Conservation (phyloP, 2,888 invertebrate genomes). For the Malacosoma neustria region DNA sequence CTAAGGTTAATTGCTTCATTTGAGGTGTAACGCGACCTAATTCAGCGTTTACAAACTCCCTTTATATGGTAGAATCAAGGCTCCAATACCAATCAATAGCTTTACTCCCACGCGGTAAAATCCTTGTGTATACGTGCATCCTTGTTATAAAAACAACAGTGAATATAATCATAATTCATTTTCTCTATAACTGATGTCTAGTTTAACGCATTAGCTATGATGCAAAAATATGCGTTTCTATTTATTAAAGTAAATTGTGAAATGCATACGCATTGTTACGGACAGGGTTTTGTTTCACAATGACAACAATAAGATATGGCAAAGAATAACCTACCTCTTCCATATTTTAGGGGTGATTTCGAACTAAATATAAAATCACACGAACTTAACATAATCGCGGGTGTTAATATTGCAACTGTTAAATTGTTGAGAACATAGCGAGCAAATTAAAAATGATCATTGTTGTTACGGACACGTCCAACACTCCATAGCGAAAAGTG, state of each 20-base stretch:
- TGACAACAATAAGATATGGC: slow-evolving; percentile 30
- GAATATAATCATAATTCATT: not conserved
- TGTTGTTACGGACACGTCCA: slow-evolving; percentile 60
- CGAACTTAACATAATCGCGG: slow-evolving; percentile 65
- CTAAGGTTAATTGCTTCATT: too few relatives aligned
- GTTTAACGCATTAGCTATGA: too few relatives aligned
- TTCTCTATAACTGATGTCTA: too few relatives aligned
- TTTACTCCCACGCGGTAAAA: not conserved
- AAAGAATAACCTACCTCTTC: slow-evolving; percentile 60
- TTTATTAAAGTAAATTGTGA: slow-evolving; percentile 21
- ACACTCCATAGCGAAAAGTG: slow-evolving; percentile 51
- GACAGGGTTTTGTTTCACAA: slow-evolving; percentile 8
- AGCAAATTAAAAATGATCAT: slow-evolving; percentile 53
- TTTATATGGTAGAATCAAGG: not conserved
- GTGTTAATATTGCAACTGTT: slow-evolving; percentile 42
- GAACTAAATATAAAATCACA: slow-evolving; percentile 49
- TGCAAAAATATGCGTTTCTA: not conserved
- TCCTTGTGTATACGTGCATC: not conserved
- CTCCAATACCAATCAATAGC: not conserved
- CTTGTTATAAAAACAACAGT: not conserved
- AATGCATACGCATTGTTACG: slow-evolving; percentile 22
- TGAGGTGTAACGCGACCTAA: too few relatives aligned
- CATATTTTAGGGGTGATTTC: slow-evolving; percentile 58
- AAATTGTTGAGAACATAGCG: slow-evolving; percentile 54
- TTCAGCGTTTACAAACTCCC: too few relatives aligned